These are phyloP conservation scores for Anguilla obscura DNA, from an alignment of 2,797 vertebrate species.

Conservation along the genomic window DNA sequence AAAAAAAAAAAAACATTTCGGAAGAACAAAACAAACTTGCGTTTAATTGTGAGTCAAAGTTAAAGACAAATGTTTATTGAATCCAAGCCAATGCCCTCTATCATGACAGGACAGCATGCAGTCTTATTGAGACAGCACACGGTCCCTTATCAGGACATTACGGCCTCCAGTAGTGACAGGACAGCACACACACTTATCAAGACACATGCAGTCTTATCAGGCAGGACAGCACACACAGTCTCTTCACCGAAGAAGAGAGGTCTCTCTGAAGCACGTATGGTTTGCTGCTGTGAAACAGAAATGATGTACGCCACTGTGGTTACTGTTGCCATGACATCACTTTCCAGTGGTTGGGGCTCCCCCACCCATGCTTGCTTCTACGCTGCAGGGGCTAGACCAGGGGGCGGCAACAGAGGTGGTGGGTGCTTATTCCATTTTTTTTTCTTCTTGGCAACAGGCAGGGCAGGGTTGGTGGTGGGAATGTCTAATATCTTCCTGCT, in stretches of 20 bases:
- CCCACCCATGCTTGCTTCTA: not conserved
- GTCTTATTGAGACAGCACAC: not conserved
- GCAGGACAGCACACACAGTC: not conserved
- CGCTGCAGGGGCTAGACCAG: not conserved
- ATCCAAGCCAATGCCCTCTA: not conserved
- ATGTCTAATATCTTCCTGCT: not conserved
- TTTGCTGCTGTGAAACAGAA: not conserved
- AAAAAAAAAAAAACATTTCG: not conserved
- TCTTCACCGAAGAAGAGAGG: not conserved
- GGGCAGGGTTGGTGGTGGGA: not conserved
- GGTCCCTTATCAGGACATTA: not conserved
- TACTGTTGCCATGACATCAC: constrained; percentile 5
- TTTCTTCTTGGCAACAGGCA: not conserved
- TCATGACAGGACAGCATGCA: not conserved
- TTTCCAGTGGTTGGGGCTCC: not conserved
- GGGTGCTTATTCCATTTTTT: not conserved
- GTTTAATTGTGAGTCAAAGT: not conserved
- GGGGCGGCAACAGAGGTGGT: not conserved
- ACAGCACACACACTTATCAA: not conserved
- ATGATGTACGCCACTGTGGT: not conserved
- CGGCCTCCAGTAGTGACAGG: not conserved
- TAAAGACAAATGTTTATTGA: not conserved
- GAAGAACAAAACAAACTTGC: not conserved
- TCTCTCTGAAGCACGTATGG: not conserved
- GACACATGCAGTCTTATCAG: not conserved